Percentiles rank a stretch among this genome's conserved stretches.
These are phyloP conservation scores for Apis florea DNA, from an alignment of 1,140 invertebrate genomes.

Conservation along the genomic window DNA sequence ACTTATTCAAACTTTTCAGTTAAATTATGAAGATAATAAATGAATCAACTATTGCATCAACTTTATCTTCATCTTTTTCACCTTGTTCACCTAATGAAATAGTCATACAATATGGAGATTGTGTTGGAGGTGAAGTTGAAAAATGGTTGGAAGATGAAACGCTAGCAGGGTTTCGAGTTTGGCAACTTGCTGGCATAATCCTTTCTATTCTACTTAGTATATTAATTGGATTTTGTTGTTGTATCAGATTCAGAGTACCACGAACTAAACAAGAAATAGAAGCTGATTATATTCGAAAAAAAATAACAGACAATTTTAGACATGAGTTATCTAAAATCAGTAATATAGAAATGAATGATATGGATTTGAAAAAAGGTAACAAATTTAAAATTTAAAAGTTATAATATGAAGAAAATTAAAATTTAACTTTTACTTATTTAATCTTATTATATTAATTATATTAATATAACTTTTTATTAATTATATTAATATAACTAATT, in stretches of 20 bases:
- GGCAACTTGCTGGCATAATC: slow-evolving; percentile 75
- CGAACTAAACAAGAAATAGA: slow-evolving; percentile 96
- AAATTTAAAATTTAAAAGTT: slow-evolving; percentile 2
- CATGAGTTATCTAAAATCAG: slow-evolving; percentile 89
- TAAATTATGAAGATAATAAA: slow-evolving; percentile 34
- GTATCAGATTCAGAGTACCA: slow-evolving; percentile 92
- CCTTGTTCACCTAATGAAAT: slow-evolving; percentile 66
- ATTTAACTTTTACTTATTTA: neutral
- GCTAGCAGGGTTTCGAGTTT: slow-evolving; percentile 74
- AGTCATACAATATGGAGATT: slow-evolving; percentile 59
- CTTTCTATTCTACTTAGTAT: slow-evolving; percentile 74
- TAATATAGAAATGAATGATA: slow-evolving; percentile 91
- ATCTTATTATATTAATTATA: neutral
- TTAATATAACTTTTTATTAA: no score
- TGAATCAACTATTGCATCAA: slow-evolving; percentile 33
- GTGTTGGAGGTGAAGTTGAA: slow-evolving; percentile 61
- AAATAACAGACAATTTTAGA: slow-evolving; percentile 90
- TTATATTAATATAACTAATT: no score
- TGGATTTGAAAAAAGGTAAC: slow-evolving; percentile 89
- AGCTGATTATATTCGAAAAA: slow-evolving; percentile 91
- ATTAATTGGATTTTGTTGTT: slow-evolving; percentile 91
- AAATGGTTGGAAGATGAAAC: slow-evolving; percentile 74
- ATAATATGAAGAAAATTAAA: neutral
- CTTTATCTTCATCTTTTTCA: slow-evolving; percentile 38
- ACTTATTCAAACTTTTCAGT: slow-evolving; percentile 13